Percentiles rank a stretch among this genome's conserved stretches.
These are phyloP conservation scores for Lytechinus variegatus DNA, from an alignment of 35 echinoderm and acorn worm genomes.

Conservation along the genomic window DNA sequence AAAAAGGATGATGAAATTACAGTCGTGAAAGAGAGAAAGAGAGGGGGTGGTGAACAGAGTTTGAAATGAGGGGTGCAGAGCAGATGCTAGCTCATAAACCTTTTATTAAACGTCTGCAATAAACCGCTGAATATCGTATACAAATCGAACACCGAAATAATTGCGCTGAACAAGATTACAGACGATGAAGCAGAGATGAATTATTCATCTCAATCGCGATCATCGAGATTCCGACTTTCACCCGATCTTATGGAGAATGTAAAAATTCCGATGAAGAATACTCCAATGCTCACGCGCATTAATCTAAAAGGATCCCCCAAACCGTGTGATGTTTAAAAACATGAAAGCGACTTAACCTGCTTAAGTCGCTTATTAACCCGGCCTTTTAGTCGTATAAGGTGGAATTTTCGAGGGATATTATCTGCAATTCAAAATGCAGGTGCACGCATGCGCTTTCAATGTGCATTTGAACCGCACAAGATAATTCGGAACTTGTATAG, in stretches of 20 bases:
- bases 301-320: background rate
- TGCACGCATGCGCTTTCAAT: background rate
- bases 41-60: background rate
- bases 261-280: background rate
- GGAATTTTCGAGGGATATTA: background rate
- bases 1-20: background rate
- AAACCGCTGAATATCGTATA: background rate
- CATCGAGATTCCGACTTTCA: background rate
- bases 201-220: background rate
- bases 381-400: background rate
- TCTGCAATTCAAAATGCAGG: slow-evolving; percentile 1
- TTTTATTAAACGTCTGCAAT: background rate
- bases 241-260: background rate
- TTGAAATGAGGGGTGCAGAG: background rate
- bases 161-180: background rate
- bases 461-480: too few relatives aligned
- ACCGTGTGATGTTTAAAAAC: background rate
- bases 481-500: too few relatives aligned
- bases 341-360: background rate
- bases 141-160: background rate
- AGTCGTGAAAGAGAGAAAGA: background rate
- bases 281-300: background rate
- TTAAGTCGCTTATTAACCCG: too few relatives aligned
- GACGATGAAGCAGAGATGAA: background rate
- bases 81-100: background rate